These are phyloP conservation scores for Crypturellus tataupa DNA, from an alignment of 2,797 vertebrate genomes.

Conservation along the genomic window DNA sequence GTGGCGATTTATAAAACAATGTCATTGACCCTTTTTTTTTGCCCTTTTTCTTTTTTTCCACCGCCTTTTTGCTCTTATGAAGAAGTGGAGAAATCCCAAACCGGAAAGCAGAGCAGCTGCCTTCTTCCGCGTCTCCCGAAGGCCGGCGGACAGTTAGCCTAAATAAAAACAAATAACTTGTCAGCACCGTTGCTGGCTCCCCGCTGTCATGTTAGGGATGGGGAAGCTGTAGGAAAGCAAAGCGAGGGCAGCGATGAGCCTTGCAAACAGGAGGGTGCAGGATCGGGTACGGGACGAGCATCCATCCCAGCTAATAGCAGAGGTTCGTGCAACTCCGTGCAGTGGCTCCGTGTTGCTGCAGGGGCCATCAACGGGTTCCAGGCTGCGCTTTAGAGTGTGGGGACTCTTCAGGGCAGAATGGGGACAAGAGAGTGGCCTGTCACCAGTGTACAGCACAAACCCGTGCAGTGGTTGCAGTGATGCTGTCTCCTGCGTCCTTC, in stretches of 20 bases:
- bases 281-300: not conserved
- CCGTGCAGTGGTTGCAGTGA: not conserved
- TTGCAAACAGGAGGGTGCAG: not conserved
- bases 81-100: conserved; percentile 59
- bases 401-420: rapidly evolving
- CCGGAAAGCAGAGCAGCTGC: not conserved
- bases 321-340: too few species aligned
- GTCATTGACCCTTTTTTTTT: conserved; percentile 9
- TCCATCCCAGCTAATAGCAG: not conserved
- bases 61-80: conserved; percentile 39
- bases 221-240: not conserved
- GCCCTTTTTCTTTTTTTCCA: conserved; percentile 36
- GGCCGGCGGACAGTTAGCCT: conserved; percentile 35
- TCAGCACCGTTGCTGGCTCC: conserved; percentile 8
- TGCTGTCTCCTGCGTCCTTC: not conserved
- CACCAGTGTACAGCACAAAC: not conserved
- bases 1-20: not conserved
- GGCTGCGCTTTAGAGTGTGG: not conserved
- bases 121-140: conserved; percentile 42
- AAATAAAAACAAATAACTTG: conserved; percentile 63
- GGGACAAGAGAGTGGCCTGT: not conserved
- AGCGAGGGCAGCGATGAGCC: not conserved
- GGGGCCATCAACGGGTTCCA: too few species aligned
- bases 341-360: too few species aligned
- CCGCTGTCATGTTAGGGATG: too few species aligned